Evolutionary conservation across 2,888 invertebrate genomes (phyloP), one percentile per base, ranked within the genome.

Genomic region (Mallateleia sp.): DNA sequence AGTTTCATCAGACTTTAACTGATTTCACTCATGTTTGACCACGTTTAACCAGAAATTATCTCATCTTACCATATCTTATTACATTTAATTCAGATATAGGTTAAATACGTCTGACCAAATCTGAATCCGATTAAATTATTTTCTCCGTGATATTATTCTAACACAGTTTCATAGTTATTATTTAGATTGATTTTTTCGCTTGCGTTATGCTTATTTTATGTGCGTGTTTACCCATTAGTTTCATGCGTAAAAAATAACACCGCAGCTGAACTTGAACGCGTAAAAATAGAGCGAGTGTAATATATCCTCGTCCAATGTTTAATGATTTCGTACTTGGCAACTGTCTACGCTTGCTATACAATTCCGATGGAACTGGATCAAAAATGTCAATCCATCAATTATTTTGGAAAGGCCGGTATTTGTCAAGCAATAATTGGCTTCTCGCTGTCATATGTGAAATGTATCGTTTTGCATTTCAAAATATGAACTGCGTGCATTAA

Each of bases 401-500:
- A 45, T 77, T 77, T 64, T 22, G 32, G 18, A 50, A 50, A 74
- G 9, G 6, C 38, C 18, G 18, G 22, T 14, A 28, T 67, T 67
- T 14, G 28, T 50, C 32, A 25, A 50, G 24, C 34, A 18, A 66
- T 32, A 52, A 38, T 60, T 32, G 62, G 20, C 28, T 75, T 75
- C 50, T 64, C 75, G 60, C 60, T 9, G 14, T n/a, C 79, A 79
- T 50, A 79, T 79, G 69, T 69, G 69, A 60, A 60, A 69, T 52
- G 62, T 69, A 79, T 56, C 69, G 42, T 62, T 79, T 71, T 80
- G 71, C 62, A 54, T 71, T 80, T 80, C 79, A 79, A 60, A 80
- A 80, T 72, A 72, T 45, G 72, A 80, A 64, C 80, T 32, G 71
- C n/a, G 22, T n/a, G 45, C 28, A 71, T 80, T 56, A 80, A 72